Percentiles rank a stretch among this genome's conserved stretches.
Conservation (phyloP, 2,888 invertebrate genomes). For the Cremastobaeus sp. region DNA sequence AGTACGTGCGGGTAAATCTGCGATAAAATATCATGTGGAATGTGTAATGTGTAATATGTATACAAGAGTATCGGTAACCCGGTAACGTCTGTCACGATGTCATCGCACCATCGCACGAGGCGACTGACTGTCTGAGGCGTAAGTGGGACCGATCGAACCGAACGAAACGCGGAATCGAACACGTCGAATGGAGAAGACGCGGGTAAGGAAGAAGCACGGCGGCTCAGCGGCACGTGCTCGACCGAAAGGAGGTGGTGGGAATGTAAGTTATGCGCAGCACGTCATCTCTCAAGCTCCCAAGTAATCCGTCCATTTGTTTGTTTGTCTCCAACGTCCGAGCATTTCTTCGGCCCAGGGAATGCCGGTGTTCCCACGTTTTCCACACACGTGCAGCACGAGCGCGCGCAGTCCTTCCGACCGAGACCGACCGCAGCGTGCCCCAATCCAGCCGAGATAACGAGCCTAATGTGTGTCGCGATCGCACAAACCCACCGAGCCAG, state of each 20-base stretch:
- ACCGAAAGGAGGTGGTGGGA: constrained; percentile 70
- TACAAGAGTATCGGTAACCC: constrained; percentile 47
- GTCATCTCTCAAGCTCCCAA: constrained; percentile 71
- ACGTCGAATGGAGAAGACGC: constrained; percentile 54
- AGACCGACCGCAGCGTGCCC: neutral
- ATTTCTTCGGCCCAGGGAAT: constrained; percentile 61
- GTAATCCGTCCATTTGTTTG: constrained; percentile 68
- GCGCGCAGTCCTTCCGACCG: constrained; percentile 21
- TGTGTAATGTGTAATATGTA: too few species aligned
- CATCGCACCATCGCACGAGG: constrained; percentile 69
- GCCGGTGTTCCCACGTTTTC: constrained; percentile 46
- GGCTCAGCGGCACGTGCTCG: constrained; percentile 67
- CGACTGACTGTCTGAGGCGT: constrained; percentile 70
- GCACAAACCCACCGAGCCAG: too few species aligned
- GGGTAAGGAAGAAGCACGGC: constrained; percentile 53
- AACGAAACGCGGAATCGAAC: constrained; percentile 70
- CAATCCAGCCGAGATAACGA: constrained; percentile 12
- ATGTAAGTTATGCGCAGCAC: constrained; percentile 76
- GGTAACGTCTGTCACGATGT: constrained; percentile 65
- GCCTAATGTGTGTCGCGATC: constrained; percentile 11
- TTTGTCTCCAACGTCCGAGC: constrained; percentile 63
- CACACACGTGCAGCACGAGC: constrained; percentile 30
- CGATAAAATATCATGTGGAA: too few species aligned
- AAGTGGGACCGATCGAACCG: constrained; percentile 67
- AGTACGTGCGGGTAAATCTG: too few species aligned